Evolutionary conservation across 2,888 invertebrate genomes (phyloP).

Genomic region (Heliconius sara): DNA sequence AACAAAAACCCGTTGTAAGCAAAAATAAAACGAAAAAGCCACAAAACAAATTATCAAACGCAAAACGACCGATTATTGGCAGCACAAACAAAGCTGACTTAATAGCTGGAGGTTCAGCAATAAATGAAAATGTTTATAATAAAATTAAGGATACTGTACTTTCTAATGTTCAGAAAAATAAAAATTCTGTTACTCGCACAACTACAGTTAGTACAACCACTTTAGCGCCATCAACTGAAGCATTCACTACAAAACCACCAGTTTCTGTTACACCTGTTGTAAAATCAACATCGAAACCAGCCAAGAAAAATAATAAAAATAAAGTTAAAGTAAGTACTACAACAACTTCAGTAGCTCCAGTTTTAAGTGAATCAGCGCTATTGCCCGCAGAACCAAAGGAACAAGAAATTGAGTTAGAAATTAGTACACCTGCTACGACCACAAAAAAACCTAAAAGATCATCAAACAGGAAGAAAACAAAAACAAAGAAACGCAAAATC

Average conservation of each 20-base stretch:
- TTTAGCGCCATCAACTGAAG: constrained; percentile 61
- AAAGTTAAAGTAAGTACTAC: constrained; percentile 64
- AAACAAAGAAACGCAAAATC: constrained; percentile 85
- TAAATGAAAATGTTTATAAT: constrained; percentile 81
- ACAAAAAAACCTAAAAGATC: constrained; percentile 79
- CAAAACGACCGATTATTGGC: constrained; percentile 73
- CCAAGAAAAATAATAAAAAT: constrained; percentile 75
- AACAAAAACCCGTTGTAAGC: constrained; percentile 62
- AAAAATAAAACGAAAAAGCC: constrained; percentile 74
- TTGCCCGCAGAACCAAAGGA: constrained; percentile 79
- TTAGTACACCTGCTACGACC: constrained; percentile 74
- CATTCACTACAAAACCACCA: constrained; percentile 60
- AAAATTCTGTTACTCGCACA: constrained; percentile 63
- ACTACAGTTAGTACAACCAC: constrained; percentile 57
- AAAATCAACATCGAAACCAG: constrained; percentile 66
- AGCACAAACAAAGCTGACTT: constrained; percentile 79
- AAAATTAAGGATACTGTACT: constrained; percentile 86
- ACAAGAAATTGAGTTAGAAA: constrained; percentile 79
- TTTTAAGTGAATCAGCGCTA: constrained; percentile 68
- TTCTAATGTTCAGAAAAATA: constrained; percentile 81
- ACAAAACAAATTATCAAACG: constrained; percentile 60
- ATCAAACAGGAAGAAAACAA: constrained; percentile 80
- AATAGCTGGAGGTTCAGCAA: constrained; percentile 76
- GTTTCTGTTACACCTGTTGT: constrained; percentile 51
- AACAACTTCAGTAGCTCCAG: constrained; percentile 52